Percentiles rank a stretch among this genome's conserved stretches.
These are phyloP conservation scores for Rotaria sp. DNA, from an alignment of 2,888 invertebrate species.

Conservation along the genomic window DNA sequence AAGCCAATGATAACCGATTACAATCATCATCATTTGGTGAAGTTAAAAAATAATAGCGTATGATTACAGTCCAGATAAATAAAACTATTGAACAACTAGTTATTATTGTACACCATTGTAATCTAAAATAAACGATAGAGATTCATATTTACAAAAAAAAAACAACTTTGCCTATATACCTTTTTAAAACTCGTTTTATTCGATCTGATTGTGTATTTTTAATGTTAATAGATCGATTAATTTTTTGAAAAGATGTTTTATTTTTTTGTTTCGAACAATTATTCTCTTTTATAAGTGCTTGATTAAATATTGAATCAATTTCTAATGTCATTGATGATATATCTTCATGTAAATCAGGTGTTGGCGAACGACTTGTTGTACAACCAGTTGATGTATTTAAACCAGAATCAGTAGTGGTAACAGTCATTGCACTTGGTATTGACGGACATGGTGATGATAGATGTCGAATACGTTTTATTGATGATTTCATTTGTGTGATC, in stretches of 20 bases:
- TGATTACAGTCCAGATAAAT: background rate
- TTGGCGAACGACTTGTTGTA: background rate
- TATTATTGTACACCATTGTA: conserved; percentile 4
- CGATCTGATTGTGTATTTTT: background rate
- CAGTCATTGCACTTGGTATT: background rate
- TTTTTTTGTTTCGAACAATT: background rate
- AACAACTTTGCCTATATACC: background rate
- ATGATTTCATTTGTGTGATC: background rate
- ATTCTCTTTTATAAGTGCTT: background rate
- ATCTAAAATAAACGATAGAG: background rate
- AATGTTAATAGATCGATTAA: background rate
- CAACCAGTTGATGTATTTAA: background rate
- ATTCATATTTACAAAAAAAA: too few relatives aligned
- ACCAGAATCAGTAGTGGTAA: background rate
- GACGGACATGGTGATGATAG: background rate
- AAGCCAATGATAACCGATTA: background rate
- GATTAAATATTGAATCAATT: background rate
- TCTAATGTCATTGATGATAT: background rate
- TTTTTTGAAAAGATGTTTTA: background rate
- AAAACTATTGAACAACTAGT: conserved; percentile 1
- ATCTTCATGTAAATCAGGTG: background rate
- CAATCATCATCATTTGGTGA: background rate
- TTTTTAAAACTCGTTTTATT: background rate
- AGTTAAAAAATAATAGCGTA: background rate
- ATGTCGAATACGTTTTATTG: background rate